Evolutionary conservation across 2,888 invertebrate species (phyloP).

Genomic region (Syrista parreyssii): DNA sequence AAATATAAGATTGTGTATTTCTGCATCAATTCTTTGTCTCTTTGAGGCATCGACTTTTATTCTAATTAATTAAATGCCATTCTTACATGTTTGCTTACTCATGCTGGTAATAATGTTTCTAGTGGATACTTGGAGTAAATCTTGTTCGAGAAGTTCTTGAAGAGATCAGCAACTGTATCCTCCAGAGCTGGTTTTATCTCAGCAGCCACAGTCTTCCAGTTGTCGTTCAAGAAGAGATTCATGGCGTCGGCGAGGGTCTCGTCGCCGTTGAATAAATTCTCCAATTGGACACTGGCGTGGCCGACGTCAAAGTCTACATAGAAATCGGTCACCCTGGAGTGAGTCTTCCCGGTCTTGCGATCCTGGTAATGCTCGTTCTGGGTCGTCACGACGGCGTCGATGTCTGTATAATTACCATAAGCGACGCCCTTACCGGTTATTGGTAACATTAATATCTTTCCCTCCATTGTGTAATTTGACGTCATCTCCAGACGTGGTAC

Average conservation of each 20-base stretch:
- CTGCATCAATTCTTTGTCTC: slow-evolving; percentile 10
- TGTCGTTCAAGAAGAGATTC: slow-evolving; percentile 82
- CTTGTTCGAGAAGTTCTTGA: slow-evolving; percentile 72
- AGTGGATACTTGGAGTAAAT: slow-evolving; percentile 72
- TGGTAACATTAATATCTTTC: slow-evolving; percentile 80
- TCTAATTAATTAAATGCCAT: slow-evolving; percentile 7
- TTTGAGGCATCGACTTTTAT: slow-evolving; percentile 36
- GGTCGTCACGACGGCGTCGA: slow-evolving; percentile 74
- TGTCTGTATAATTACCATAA: slow-evolving; percentile 77
- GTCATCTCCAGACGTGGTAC: slow-evolving; percentile 75
- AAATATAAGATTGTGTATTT: not conserved
- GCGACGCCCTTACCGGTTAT: slow-evolving; percentile 77
- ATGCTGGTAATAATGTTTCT: slow-evolving; percentile 69
- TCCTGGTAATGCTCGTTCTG: slow-evolving; percentile 70
- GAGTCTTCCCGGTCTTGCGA: slow-evolving; percentile 50
- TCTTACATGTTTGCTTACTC: slow-evolving; percentile 17
- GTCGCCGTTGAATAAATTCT: slow-evolving; percentile 81
- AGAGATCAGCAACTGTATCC: slow-evolving; percentile 70
- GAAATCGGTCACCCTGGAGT: slow-evolving; percentile 74
- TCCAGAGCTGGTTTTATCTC: slow-evolving; percentile 80
- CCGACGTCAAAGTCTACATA: slow-evolving; percentile 76
- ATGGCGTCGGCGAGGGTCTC: slow-evolving; percentile 72
- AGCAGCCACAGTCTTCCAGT: slow-evolving; percentile 78
- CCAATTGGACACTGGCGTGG: slow-evolving; percentile 73
- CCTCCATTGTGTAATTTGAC: slow-evolving; percentile 75